Base-by-base conservation (phyloP, 2,797 vertebrate species). In the Denticeps clupeoides region DNA sequence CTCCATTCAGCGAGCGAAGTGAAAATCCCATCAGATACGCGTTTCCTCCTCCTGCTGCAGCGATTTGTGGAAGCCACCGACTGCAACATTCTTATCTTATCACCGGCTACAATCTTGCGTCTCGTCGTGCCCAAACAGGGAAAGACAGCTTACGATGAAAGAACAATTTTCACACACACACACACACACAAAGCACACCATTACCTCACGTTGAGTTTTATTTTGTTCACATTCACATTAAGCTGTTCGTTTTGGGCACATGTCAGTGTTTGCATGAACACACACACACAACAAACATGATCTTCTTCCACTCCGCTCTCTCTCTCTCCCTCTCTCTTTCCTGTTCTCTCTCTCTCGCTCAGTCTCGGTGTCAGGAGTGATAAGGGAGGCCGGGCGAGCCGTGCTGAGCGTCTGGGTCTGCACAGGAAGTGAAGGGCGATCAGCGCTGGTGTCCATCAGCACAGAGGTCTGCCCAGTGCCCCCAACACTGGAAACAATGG, bases 341-440 rank as follows among this genome's bases (percentile, higher is more conserved):
- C 57, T 35, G 27, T 44, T 40, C 43, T 62, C 61, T 55, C 70
- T 65, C 52, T 7, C 53, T 65, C 69, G 68, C 71, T 75, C 45
- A 23, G 53, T 63, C 56, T 68, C 65, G 64, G 60, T 81, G 83
- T 86, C 84, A 85, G 69, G 69, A 59, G 59, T 63, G 87, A 88
- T 87, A 92, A 88, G 84, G 79, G 81, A 74, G 57, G 24, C 41
- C 79, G 68, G 79, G 81, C 75, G 79, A 87, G 81, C 79, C 82
- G 79, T 55, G 63, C 74, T 74, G 80, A 80, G 80, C 68, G 82
- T 85, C 83, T 85, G 65, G 45, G 82, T 88, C 87, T 89, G 81
- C 57, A 82, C 87, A 91, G 89, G 90, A 96, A 93, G 81, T 65
- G 3, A 48, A 53, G 63, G 59, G 74, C 70, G 80, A 81, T 87